Percentiles rank a stretch among this genome's conserved stretches.
Conservation (phyloP, 2,797 vertebrate genomes). For the Ataeniobius toweri region DNA sequence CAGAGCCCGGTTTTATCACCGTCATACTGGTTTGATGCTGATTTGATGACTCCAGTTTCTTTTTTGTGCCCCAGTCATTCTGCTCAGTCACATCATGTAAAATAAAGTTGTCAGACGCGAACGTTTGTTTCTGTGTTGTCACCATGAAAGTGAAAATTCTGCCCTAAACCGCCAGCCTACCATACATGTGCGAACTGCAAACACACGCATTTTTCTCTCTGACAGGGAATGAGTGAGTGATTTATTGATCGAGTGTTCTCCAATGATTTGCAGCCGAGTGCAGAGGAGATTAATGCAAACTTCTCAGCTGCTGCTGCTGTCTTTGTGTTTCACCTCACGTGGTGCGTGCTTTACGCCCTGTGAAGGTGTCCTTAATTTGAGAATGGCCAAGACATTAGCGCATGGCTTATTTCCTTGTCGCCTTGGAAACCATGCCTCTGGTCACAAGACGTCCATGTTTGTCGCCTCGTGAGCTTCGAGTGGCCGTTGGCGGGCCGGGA, state of each 20-base stretch:
- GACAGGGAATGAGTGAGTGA: constrained; percentile 54
- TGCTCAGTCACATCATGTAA: constrained; percentile 32
- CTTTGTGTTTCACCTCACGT: constrained; percentile 3
- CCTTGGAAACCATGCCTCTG: constrained; percentile 51
- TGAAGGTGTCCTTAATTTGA: constrained; percentile 66
- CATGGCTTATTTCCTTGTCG: constrained; percentile 53
- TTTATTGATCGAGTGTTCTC: constrained; percentile 62
- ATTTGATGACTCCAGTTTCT: constrained; percentile 39
- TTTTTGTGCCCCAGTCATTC: constrained; percentile 12
- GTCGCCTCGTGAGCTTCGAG: constrained; percentile 32
- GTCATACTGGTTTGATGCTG: constrained; percentile 27
- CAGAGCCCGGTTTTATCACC: constrained; percentile 33
- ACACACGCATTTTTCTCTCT: constrained; percentile 10
- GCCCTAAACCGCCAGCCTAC: constrained; percentile 30
- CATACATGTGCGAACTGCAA: constrained; percentile 13
- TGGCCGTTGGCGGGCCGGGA: constrained; percentile 35
- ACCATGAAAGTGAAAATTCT: constrained; percentile 59
- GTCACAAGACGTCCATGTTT: constrained; percentile 54
- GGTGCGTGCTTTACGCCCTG: constrained; percentile 41
- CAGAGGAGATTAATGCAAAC: constrained; percentile 55
- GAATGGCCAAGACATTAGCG: constrained; percentile 33
- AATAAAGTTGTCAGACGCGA: background rate
- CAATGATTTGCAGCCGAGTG: constrained; percentile 60
- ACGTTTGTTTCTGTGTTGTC: constrained; percentile 68
- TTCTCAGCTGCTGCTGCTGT: constrained; percentile 33